These are phyloP conservation scores for Apamea monoglypha DNA, from an alignment of 2,888 invertebrate species.

Conservation along the genomic window DNA sequence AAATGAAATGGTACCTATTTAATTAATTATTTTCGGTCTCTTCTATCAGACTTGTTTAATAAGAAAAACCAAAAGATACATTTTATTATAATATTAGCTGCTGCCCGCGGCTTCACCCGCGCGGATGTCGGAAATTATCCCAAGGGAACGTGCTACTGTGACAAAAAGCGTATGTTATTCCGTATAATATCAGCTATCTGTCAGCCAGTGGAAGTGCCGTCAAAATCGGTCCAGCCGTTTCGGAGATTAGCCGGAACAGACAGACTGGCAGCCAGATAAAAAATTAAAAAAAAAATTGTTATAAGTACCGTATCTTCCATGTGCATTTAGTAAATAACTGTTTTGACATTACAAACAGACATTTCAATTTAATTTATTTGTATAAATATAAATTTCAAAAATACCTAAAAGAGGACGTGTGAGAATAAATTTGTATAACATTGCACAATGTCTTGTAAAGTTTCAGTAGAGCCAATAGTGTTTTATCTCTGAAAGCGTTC, in stretches of 20 bases:
- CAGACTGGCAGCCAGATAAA: too few relatives aligned
- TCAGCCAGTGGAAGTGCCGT: background rate
- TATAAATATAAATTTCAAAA: background rate
- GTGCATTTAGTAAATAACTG: background rate
- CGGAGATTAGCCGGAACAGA: background rate
- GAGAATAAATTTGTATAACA: background rate
- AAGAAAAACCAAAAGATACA: background rate
- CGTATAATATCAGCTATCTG: too few relatives aligned
- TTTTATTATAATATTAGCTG: background rate
- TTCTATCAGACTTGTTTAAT: background rate
- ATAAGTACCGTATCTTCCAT: background rate
- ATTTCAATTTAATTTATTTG: background rate
- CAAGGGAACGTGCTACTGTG: too few relatives aligned
- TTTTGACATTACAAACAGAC: background rate
- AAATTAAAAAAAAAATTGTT: background rate
- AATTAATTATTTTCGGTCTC: background rate
- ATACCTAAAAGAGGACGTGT: background rate
- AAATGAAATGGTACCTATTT: background rate
- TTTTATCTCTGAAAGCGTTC: slow-evolving; percentile 15
- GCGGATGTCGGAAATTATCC: too few relatives aligned
- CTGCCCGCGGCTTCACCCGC: too few relatives aligned
- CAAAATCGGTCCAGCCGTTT: background rate
- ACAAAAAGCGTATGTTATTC: too few relatives aligned
- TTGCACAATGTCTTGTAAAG: background rate
- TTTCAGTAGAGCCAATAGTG: slow-evolving; percentile 4